phyloP scores from a whole-genome alignment of 1,140 invertebrate species.

The Drosophila ogumai region DNA sequence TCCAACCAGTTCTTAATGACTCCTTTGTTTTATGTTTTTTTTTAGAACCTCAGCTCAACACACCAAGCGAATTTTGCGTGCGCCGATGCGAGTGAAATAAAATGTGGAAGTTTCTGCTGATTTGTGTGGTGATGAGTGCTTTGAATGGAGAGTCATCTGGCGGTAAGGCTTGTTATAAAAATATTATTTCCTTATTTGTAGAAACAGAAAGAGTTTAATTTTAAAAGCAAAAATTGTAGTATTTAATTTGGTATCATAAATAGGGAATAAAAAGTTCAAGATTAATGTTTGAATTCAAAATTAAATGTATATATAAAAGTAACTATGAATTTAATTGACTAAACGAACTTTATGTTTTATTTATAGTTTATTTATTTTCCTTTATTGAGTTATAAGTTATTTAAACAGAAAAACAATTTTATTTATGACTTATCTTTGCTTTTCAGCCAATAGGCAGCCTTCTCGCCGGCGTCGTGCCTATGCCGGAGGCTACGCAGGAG shows the following conservation, averaged over 20 bases:
- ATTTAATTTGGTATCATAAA: too few relatives aligned
- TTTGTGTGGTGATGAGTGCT: conserved; percentile 73
- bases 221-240: neutral
- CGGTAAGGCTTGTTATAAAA: conserved; percentile 37
- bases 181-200: neutral
- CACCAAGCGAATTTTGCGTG: conserved; percentile 23
- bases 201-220: neutral
- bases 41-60: conserved; percentile 15
- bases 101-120: conserved; percentile 73
- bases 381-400: too few relatives aligned
- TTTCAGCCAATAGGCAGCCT: conserved; percentile 12
- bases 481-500: conserved; percentile 46
- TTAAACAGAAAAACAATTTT: neutral
- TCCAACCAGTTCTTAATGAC: conserved; percentile 35
- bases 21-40: conserved; percentile 24
- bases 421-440: neutral
- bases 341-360: too few relatives aligned
- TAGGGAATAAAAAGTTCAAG: too few relatives aligned
- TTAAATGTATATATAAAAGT: too few relatives aligned
- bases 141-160: conserved; percentile 54
- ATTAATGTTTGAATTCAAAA: too few relatives aligned
- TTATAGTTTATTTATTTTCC: too few relatives aligned
- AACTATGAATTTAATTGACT: too few relatives aligned
- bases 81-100: conserved; percentile 53
- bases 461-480: conserved; percentile 30